Evolutionary conservation across 2,888 invertebrate species (phyloP).

Genomic region (Ceraclea dissimilis): DNA sequence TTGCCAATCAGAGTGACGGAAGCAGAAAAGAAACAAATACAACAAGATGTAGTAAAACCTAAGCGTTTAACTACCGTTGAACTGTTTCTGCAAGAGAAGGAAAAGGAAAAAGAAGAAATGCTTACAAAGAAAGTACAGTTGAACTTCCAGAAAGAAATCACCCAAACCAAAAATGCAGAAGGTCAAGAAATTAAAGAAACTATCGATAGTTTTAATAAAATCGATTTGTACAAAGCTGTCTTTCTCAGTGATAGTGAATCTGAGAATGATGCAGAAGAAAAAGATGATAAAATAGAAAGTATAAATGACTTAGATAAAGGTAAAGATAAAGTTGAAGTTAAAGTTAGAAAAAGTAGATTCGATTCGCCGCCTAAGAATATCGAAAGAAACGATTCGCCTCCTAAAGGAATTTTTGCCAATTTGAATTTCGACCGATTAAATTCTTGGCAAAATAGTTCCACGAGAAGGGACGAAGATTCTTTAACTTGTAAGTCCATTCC

Average conservation of each 20-base stretch:
- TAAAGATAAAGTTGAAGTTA: constrained; percentile 27
- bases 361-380: constrained; percentile 45
- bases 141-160: constrained; percentile 18
- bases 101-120: constrained; percentile 30
- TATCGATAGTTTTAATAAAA: constrained; percentile 45
- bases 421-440: constrained; percentile 53
- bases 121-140: constrained; percentile 28
- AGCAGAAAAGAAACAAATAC: neutral
- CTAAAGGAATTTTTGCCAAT: constrained; percentile 64
- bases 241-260: constrained; percentile 75
- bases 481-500: neutral
- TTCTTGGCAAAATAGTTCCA: constrained; percentile 35
- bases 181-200: constrained; percentile 35
- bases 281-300: constrained; percentile 25
- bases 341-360: constrained; percentile 28
- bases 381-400: constrained; percentile 59
- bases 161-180: constrained; percentile 15
- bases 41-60: neutral
- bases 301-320: constrained; percentile 32
- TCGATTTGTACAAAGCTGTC: constrained; percentile 83
- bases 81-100: constrained; percentile 42
- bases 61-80: constrained; percentile 43
- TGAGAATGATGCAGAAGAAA: constrained; percentile 42
- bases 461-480: constrained; percentile 12
- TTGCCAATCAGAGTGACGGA: neutral